Percentiles rank a stretch among this genome's conserved stretches.
phyloP scores from a whole-genome alignment of 2,113 vertebrate species.

The Microtus oregoni region DNA sequence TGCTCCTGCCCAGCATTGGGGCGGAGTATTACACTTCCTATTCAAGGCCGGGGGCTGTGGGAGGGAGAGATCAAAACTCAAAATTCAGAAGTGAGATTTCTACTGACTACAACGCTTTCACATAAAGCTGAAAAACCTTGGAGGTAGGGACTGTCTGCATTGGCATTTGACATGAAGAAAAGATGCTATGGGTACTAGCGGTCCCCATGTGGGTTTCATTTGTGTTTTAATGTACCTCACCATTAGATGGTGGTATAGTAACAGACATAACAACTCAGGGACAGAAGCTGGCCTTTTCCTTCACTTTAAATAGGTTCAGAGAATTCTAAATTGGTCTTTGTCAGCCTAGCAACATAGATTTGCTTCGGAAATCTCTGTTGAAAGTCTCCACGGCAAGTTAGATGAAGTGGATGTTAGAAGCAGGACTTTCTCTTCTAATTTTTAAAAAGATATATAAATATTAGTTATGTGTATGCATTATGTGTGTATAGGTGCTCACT shows the following conservation, averaged over 20 bases:
- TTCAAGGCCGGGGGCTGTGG: not conserved
- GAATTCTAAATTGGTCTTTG: not conserved
- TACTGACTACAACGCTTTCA: not conserved
- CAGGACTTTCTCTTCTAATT: not conserved
- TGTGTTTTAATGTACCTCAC: constrained; percentile 60
- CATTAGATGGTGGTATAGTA: constrained; percentile 77
- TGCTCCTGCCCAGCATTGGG: not conserved
- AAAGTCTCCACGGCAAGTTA: not conserved
- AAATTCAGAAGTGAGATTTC: not conserved
- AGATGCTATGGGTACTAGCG: not conserved
- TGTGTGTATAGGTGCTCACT: not conserved
- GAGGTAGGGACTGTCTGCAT: not conserved
- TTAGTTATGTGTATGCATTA: not conserved
- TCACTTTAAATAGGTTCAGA: not conserved
- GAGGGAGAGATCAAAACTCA: not conserved
- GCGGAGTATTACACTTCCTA: not conserved
- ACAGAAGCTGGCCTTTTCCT: not conserved
- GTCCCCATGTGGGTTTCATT: not conserved
- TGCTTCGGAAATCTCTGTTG: not conserved
- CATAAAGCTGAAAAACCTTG: not conserved
- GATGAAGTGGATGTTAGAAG: not conserved
- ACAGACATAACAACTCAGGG: not conserved
- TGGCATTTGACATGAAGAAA: not conserved
- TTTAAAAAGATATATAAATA: not conserved
- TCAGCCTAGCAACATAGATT: not conserved